phyloP scores from a whole-genome alignment of 2,797 vertebrate genomes.

The Xerus rutilus region DNA sequence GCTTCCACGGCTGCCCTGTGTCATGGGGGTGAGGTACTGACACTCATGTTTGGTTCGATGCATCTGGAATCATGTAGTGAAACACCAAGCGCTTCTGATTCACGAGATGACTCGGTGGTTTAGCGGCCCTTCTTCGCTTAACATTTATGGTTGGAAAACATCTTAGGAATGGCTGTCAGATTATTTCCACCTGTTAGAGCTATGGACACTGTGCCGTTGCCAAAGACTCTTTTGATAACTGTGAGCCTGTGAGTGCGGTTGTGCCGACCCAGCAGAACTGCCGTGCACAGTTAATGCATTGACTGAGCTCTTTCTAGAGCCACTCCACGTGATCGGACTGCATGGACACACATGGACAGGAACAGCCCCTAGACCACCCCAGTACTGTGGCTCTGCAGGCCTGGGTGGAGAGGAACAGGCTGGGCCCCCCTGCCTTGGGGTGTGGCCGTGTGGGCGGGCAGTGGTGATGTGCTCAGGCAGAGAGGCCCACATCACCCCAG shows the following conservation, averaged over 20 bases:
- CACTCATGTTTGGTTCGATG: not conserved
- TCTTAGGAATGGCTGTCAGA: not conserved
- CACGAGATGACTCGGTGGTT: not conserved
- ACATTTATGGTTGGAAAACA: not conserved
- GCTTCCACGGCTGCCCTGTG: not conserved
- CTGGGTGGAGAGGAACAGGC: not conserved
- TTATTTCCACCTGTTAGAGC: not conserved
- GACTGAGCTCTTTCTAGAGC: not conserved
- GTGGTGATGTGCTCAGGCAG: not conserved
- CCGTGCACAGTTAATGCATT: not conserved
- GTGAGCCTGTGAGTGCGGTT: not conserved
- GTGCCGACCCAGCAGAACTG: not conserved
- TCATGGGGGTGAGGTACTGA: not conserved
- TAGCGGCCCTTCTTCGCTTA: not conserved
- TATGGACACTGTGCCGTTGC: not conserved
- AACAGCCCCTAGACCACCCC: accelerated
- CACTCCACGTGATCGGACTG: not conserved
- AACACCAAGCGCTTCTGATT: not conserved
- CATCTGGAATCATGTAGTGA: not conserved
- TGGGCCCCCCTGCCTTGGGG: not conserved
- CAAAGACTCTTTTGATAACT: not conserved
- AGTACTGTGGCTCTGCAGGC: not conserved
- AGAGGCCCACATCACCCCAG: not conserved
- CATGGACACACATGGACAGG: not conserved
- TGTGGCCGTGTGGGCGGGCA: not conserved